Percentiles rank a stretch among this genome's conserved stretches.
These are phyloP conservation scores for Zonitis immaculata DNA, from an alignment of 2,888 invertebrate genomes.

Conservation along the genomic window DNA sequence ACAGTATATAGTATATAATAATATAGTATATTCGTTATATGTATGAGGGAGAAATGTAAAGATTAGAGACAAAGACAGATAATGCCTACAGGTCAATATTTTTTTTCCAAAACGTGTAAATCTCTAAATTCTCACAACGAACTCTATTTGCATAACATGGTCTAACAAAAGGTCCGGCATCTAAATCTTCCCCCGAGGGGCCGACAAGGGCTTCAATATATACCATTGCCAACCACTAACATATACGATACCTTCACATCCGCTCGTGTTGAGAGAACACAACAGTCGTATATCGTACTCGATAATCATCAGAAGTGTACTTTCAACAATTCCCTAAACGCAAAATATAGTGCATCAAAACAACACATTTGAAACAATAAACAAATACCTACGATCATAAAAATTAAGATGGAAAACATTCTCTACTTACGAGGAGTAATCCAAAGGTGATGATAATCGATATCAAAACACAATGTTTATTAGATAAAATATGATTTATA, in stretches of 20 bases:
- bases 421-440: too few species aligned
- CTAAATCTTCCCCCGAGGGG: slow-evolving; percentile 20
- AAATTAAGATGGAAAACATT: too few species aligned
- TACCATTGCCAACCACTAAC: neutral
- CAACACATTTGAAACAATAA: too few species aligned
- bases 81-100: slow-evolving; percentile 14
- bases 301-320: neutral
- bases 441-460: too few species aligned
- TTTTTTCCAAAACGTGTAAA: slow-evolving; percentile 21
- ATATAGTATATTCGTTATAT: neutral
- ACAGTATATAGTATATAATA: neutral
- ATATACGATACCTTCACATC: neutral
- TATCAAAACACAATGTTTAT: too few species aligned
- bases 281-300: neutral
- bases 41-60: neutral
- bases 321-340: neutral
- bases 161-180: slow-evolving; percentile 17
- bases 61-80: neutral
- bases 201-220: slow-evolving; percentile 15
- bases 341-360: too few species aligned
- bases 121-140: slow-evolving; percentile 18
- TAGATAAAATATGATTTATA: too few species aligned
- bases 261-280: neutral
- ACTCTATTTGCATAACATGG: slow-evolving; percentile 19
- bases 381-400: too few species aligned